These are phyloP conservation scores for Erithacus rubecula DNA, from an alignment of 2,797 vertebrate species.

Conservation along the genomic window DNA sequence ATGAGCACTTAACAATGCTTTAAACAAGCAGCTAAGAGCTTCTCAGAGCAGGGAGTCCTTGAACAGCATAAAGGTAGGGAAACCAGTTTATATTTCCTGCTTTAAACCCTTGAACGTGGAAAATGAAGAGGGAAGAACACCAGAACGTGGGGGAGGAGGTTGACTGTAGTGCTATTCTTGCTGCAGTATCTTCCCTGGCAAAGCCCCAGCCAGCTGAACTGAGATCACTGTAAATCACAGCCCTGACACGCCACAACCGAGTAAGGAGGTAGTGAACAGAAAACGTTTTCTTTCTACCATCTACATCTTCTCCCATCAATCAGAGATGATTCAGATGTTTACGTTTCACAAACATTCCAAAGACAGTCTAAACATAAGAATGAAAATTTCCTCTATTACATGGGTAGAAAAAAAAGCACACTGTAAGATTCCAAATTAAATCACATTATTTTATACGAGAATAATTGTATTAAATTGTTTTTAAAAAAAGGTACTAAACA, in stretches of 20 bases:
- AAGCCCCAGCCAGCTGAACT: background rate
- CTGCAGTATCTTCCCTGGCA: background rate
- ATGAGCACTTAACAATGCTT: background rate
- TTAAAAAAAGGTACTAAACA: background rate
- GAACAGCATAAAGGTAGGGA: background rate
- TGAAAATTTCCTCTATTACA: background rate
- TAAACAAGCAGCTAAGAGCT: slow-evolving; percentile 8
- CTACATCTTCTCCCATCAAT: background rate
- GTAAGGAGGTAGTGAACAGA: background rate
- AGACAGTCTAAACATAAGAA: background rate
- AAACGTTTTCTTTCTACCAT: background rate
- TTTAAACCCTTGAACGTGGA: background rate
- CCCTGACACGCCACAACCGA: background rate
- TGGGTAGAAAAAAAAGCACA: background rate
- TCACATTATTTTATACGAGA: background rate
- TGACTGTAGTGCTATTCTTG: background rate
- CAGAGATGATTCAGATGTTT: background rate
- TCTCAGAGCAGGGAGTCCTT: slow-evolving; percentile 24
- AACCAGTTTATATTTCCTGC: background rate
- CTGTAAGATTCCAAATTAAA: background rate
- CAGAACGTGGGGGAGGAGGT: background rate
- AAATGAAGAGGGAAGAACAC: background rate
- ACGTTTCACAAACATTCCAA: background rate
- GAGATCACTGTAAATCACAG: background rate
- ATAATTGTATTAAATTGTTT: background rate